phyloP scores from a whole-genome alignment of 2,113 vertebrate species.

The Passerina amoena region DNA sequence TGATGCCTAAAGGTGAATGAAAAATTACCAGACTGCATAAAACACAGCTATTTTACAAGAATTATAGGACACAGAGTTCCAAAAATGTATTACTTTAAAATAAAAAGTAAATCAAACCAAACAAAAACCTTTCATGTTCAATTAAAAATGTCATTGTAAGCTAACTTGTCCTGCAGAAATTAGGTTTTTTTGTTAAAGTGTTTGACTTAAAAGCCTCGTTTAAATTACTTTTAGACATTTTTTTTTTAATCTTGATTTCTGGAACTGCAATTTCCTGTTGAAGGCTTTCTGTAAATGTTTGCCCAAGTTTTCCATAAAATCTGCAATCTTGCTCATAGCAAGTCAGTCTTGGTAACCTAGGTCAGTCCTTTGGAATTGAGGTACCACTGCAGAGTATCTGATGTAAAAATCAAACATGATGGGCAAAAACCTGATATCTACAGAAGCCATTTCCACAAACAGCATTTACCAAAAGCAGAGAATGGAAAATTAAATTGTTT shows the following conservation, averaged over 20 bases:
- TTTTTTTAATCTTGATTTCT: neutral
- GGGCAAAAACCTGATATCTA: neutral
- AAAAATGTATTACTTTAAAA: neutral
- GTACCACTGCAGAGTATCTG: neutral
- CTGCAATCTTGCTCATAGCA: neutral
- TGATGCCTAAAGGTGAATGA: neutral
- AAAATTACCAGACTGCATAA: neutral
- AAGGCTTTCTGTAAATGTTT: neutral
- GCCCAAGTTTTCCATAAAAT: neutral
- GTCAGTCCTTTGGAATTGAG: neutral
- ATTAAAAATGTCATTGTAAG: neutral
- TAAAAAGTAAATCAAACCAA: rapidly evolving
- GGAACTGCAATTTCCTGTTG: neutral
- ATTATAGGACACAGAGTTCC: rapidly evolving
- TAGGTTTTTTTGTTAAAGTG: neutral
- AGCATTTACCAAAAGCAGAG: neutral
- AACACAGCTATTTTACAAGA: neutral
- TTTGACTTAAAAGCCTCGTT: neutral
- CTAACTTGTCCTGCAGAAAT: neutral
- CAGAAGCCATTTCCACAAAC: neutral
- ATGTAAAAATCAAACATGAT: neutral
- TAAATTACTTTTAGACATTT: rapidly evolving
- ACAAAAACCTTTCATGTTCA: rapidly evolving
- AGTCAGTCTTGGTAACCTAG: neutral
- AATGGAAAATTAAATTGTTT: neutral